These are phyloP conservation scores for Caenorhabditis sp. DNA, from an alignment of 2,888 invertebrate species.

Conservation along the genomic window DNA sequence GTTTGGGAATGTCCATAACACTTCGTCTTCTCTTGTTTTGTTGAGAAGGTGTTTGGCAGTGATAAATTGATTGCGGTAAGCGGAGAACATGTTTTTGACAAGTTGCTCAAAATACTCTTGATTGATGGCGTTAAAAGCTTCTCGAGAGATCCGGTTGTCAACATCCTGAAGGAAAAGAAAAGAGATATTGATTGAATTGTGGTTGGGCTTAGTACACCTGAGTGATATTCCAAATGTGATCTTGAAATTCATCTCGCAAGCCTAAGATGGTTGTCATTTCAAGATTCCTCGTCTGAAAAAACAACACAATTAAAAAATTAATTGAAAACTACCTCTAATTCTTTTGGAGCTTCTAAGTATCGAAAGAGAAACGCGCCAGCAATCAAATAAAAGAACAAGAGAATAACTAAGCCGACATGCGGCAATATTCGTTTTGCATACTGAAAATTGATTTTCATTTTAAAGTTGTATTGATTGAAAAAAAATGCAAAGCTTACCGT, in stretches of 20 bases:
- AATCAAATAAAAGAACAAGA: conserved; percentile 79
- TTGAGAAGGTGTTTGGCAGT: conserved; percentile 81
- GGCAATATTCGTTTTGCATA: conserved; percentile 81
- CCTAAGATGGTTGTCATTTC: conserved; percentile 79
- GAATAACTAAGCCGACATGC: conserved; percentile 82
- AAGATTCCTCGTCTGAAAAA: conserved; percentile 76
- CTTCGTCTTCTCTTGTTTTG: conserved; percentile 76
- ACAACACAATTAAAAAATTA: not conserved
- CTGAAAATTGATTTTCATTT: conserved; percentile 59
- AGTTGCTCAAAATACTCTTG: conserved; percentile 80
- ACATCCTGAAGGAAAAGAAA: conserved; percentile 59
- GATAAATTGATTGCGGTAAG: conserved; percentile 82
- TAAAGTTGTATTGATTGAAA: not conserved
- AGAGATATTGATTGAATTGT: not conserved
- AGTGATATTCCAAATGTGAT: conserved; percentile 82
- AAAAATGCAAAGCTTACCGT: conserved; percentile 34
- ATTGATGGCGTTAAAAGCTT: conserved; percentile 81
- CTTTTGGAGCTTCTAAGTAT: conserved; percentile 79
- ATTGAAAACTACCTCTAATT: conserved; percentile 73
- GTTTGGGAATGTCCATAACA: conserved; percentile 82
- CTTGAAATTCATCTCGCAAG: conserved; percentile 79
- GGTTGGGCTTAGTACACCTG: conserved; percentile 71
- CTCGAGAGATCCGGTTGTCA: conserved; percentile 79
- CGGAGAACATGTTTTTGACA: conserved; percentile 72
- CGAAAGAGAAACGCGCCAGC: conserved; percentile 82